phyloP scores from a whole-genome alignment of 2,888 invertebrate genomes.

The Ormyrus thymus region DNA sequence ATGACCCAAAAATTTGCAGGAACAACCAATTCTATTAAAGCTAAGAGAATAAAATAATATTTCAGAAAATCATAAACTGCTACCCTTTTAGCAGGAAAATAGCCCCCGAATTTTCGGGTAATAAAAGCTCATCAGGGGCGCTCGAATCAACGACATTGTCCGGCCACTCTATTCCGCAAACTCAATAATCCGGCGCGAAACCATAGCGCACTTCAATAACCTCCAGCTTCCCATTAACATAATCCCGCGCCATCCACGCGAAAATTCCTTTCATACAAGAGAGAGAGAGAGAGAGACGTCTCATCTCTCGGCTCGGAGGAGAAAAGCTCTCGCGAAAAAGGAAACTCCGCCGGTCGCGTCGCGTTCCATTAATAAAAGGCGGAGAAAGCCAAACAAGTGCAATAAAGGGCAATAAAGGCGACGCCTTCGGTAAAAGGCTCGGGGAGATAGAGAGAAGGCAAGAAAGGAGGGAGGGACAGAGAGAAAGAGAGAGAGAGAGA shows the following conservation, averaged over 20 bases:
- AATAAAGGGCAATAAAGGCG: constrained; percentile 52
- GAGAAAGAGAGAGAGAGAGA: neutral
- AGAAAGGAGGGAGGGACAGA: neutral
- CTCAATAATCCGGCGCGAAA: no score
- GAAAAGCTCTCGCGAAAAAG: constrained; percentile 1
- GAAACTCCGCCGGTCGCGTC: constrained; percentile 8
- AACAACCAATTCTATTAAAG: no score
- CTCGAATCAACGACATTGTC: no score
- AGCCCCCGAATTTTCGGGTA: no score
- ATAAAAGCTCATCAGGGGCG: no score
- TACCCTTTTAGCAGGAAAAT: no score
- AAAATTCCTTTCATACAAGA: neutral
- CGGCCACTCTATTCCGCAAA: no score
- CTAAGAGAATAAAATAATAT: no score
- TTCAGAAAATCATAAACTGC: no score
- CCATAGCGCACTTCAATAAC: no score
- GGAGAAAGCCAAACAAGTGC: constrained; percentile 51
- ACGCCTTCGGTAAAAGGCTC: constrained; percentile 45
- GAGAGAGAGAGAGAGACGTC: neutral
- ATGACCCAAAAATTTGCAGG: no score
- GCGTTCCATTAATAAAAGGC: constrained; percentile 49
- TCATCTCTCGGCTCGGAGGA: neutral
- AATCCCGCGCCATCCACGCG: neutral
- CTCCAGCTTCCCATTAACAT: neutral
- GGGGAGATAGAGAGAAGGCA: neutral